Evolutionary conservation across 1,140 invertebrate species (phyloP), one percentile per base, ranked within the genome.

Genomic region (Bombus superbus): DNA sequence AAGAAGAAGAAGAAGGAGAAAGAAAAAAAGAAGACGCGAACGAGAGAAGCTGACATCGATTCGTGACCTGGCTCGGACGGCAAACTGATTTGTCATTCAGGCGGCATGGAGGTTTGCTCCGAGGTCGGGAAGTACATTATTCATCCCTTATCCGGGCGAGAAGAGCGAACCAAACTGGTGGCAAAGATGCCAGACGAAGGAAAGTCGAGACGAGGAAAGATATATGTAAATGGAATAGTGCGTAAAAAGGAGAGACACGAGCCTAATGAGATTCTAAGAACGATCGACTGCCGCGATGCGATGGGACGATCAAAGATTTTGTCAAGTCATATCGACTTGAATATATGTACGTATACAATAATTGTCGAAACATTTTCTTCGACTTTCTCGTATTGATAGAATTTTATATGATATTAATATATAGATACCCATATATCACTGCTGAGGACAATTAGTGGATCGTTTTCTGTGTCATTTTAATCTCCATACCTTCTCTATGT

Each of bases 1-100:
- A 28, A 42, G 6, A 3, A n/a, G 1, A 2, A n/a, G 9, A 8
- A 22, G 68, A 35, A 69, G 47, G 59, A 76, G 28, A 76, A 32
- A 6, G 22, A 8, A 62, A 32, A 32, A 32, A 13, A 77, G 42
- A 44, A 73, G 3, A 28, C 6, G n/a, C 35, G 38, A 40, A 10
- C 35, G 42, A 38, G 44, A 47, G 71, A 88, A 64, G 88, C 88
- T 90, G 90, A 93, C 90, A 92, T 93, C 89, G 91, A 93, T 93
- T 90, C 92, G 92, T 92, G 92, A 94, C 92, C 92, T 91, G 91
- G 91, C 91, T 93, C 85, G 91, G 90, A 93, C 91, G 80, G 89
- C 88, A 91, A 91, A 93, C 94, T 94, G 92, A 94, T 94, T 94
- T 94, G 92, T 94, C 93, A 94, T 94, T 94, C 94, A 94, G 92